Percentiles rank a stretch among this genome's conserved stretches.
These are phyloP conservation scores for Parazoanthus darwini DNA, from an alignment of 92 coral and sea anemone species.

Conservation along the genomic window DNA sequence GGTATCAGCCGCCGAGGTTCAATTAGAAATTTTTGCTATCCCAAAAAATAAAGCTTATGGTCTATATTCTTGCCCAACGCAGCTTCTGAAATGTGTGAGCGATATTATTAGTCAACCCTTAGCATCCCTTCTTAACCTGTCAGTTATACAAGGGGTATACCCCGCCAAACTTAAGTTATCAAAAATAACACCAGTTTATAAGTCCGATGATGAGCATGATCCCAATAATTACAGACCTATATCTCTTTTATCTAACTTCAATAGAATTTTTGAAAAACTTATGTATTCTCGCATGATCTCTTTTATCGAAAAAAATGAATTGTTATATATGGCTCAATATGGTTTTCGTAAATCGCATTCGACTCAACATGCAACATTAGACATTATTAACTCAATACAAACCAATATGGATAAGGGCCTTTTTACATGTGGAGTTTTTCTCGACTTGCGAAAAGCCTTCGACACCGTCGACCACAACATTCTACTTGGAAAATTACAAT, in stretches of 20 bases:
- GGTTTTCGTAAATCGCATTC: constrained; percentile 44
- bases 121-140: neutral
- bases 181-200: constrained; percentile 35
- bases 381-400: constrained; percentile 36
- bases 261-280: neutral
- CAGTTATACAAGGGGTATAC: neutral
- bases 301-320: neutral
- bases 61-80: neutral
- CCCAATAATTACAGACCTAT: neutral
- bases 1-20: neutral
- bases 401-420: neutral
- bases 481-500: neutral
- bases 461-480: neutral
- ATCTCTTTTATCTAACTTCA: constrained; percentile 16
- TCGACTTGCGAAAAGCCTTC: too few relatives aligned
- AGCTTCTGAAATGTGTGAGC: constrained; percentile 22
- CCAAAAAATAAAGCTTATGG: neutral
- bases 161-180: constrained; percentile 5
- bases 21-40: neutral
- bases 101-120: constrained; percentile 6
- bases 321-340: constrained; percentile 42
- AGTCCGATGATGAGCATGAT: constrained; percentile 35
- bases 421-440: neutral
- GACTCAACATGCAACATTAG: constrained; percentile 50
- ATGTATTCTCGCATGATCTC: constrained; percentile 30